phyloP scores from a whole-genome alignment of 2,888 invertebrate genomes.

The Tipula lateralis region DNA sequence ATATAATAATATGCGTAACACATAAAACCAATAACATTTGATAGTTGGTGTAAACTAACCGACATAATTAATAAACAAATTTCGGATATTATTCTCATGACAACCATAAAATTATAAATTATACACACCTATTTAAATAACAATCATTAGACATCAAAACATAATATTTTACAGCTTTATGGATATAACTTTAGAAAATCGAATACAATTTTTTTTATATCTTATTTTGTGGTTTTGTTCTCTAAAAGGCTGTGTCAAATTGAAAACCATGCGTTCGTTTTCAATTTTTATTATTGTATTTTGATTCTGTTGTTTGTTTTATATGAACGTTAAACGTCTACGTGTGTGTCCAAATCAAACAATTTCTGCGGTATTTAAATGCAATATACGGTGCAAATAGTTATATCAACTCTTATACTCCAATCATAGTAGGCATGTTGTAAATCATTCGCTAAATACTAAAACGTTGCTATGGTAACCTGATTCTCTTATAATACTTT shows the following conservation, averaged over 20 bases:
- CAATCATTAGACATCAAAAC: conserved; percentile 19
- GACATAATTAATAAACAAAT: neutral
- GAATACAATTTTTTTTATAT: neutral
- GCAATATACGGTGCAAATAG: neutral
- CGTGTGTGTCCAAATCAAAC: neutral
- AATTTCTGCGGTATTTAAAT: neutral
- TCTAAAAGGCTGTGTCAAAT: conserved; percentile 24
- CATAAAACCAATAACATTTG: neutral
- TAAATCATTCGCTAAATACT: neutral
- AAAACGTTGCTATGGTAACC: neutral
- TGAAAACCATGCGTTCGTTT: neutral
- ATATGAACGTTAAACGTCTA: neutral
- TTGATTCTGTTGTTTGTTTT: neutral
- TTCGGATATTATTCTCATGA: neutral
- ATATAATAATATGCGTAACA: no score
- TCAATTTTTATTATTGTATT: neutral
- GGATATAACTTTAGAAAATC: conserved; percentile 24
- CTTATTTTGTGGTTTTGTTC: neutral
- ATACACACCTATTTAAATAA: conserved; percentile 24
- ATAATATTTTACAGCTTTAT: conserved; percentile 9
- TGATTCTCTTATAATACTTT: neutral
- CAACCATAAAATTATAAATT: conserved; percentile 24
- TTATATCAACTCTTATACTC: neutral
- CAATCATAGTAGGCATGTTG: neutral
- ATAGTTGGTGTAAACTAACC: neutral